Evolutionary conservation across 92 coral and sea anemone species (phyloP).

Genomic region (Phymanthus crucifer): DNA sequence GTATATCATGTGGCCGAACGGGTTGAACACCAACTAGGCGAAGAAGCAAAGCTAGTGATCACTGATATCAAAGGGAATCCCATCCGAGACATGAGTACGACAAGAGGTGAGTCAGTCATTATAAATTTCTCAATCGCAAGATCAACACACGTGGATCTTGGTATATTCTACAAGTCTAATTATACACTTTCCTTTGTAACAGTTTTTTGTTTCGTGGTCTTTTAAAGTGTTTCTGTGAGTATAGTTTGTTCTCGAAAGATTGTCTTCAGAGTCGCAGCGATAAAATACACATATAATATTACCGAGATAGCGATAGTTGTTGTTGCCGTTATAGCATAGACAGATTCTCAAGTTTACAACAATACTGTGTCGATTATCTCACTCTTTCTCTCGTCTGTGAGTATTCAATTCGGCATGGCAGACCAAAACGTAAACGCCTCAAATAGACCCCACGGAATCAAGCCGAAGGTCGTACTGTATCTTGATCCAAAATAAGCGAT

Average conservation of each 20-base stretch:
- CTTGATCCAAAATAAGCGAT: too few relatives aligned
- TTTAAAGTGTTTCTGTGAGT: not conserved
- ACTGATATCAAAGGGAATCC: constrained; percentile 40
- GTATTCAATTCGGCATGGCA: too few relatives aligned
- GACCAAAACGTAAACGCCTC: too few relatives aligned
- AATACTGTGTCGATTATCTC: too few relatives aligned
- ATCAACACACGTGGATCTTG: not conserved
- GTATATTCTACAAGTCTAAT: not conserved
- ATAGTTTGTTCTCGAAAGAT: not conserved
- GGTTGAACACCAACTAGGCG: constrained; percentile 17
- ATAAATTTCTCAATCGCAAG: not conserved
- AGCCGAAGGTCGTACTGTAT: too few relatives aligned
- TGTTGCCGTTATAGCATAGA: not conserved
- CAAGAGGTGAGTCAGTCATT: constrained; percentile 24
- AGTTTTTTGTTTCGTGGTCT: not conserved
- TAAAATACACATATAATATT: not conserved
- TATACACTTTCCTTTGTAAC: not conserved
- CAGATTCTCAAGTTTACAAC: not conserved
- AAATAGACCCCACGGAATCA: too few relatives aligned
- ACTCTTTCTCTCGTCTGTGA: too few relatives aligned
- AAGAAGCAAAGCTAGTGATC: constrained; percentile 24
- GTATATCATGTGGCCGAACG: constrained; percentile 17
- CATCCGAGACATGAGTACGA: constrained; percentile 27
- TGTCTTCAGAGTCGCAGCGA: not conserved
- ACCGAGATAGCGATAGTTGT: not conserved